phyloP scores from a whole-genome alignment of 1,140 invertebrate species.

The Apolygus lucorum region DNA sequence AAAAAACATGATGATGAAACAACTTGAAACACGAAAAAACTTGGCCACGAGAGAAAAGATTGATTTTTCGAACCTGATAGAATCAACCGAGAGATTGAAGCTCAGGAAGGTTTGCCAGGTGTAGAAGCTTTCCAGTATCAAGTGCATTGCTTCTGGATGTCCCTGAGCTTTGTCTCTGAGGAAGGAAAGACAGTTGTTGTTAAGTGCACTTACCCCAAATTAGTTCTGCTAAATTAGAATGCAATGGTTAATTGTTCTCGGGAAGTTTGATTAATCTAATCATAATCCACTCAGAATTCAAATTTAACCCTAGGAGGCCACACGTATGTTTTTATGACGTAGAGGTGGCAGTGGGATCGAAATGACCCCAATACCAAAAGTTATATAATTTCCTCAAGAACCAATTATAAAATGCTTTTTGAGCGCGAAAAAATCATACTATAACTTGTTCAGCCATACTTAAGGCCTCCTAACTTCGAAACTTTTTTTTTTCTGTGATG shows the following conservation, averaged over 20 bases:
- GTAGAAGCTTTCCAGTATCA: slow-evolving; percentile 40
- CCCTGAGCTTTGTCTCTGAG: slow-evolving; percentile 38
- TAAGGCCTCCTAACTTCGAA: too few relatives aligned
- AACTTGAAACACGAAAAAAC: background rate
- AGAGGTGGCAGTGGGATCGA: too few relatives aligned
- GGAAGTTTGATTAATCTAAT: background rate
- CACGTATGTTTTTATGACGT: too few relatives aligned
- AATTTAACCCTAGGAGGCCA: too few relatives aligned
- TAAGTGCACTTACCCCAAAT: background rate
- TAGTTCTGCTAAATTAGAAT: too few relatives aligned
- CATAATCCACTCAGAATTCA: background rate
- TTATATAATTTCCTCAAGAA: too few relatives aligned
- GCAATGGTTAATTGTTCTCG: too few relatives aligned
- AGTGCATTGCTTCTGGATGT: slow-evolving; percentile 34
- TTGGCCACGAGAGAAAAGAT: background rate
- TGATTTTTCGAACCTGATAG: slow-evolving; percentile 34
- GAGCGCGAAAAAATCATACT: too few relatives aligned
- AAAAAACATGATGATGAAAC: slow-evolving; percentile 24
- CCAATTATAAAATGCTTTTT: too few relatives aligned
- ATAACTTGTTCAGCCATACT: too few relatives aligned
- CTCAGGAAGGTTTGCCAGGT: slow-evolving; percentile 41
- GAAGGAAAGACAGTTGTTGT: slow-evolving; percentile 22
- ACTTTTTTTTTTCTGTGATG: too few relatives aligned
- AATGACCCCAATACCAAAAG: too few relatives aligned
- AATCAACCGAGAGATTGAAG: slow-evolving; percentile 40